These are phyloP conservation scores for Varanus salvator DNA, from an alignment of 2,113 vertebrate genomes.

Conservation along the genomic window DNA sequence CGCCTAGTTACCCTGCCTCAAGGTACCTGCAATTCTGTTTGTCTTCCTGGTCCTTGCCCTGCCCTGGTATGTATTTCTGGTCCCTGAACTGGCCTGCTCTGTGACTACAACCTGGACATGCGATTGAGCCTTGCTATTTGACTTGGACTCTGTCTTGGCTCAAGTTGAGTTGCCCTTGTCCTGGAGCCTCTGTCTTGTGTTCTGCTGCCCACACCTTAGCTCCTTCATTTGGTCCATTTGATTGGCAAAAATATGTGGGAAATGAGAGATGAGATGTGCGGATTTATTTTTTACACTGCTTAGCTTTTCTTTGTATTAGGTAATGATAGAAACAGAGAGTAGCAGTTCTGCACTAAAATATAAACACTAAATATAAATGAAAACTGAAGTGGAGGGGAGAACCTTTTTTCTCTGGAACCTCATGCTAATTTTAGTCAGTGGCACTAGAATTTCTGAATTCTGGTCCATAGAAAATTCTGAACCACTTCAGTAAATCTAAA, in stretches of 20 bases:
- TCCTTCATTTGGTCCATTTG: not conserved
- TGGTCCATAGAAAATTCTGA: not conserved
- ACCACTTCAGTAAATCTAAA: not conserved
- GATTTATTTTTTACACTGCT: slow-evolving; percentile 41
- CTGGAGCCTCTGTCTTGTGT: too few relatives aligned
- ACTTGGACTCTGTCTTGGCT: too few relatives aligned
- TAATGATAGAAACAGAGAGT: slow-evolving; percentile 12
- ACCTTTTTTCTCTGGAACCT: not conserved
- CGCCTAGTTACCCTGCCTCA: too few relatives aligned
- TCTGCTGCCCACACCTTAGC: too few relatives aligned
- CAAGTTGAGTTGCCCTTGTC: too few relatives aligned
- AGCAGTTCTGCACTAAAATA: not conserved
- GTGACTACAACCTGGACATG: too few relatives aligned
- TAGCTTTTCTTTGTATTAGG: slow-evolving; percentile 47
- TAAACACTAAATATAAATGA: not conserved
- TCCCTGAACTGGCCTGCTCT: too few relatives aligned
- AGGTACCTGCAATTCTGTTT: too few relatives aligned
- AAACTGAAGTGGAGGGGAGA: too few relatives aligned
- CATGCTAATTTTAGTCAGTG: not conserved
- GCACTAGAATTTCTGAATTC: not conserved
- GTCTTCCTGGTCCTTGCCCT: too few relatives aligned
- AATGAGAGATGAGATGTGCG: slow-evolving; percentile 39
- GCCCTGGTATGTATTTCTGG: too few relatives aligned
- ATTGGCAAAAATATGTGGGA: slow-evolving; percentile 3
- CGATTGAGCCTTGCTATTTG: too few relatives aligned